A percentile compares a stretch with the other conserved stretches of the same genome.
These are phyloP conservation scores for Gortyna flavago DNA, from an alignment of 2,888 invertebrate species.

Conservation along the genomic window DNA sequence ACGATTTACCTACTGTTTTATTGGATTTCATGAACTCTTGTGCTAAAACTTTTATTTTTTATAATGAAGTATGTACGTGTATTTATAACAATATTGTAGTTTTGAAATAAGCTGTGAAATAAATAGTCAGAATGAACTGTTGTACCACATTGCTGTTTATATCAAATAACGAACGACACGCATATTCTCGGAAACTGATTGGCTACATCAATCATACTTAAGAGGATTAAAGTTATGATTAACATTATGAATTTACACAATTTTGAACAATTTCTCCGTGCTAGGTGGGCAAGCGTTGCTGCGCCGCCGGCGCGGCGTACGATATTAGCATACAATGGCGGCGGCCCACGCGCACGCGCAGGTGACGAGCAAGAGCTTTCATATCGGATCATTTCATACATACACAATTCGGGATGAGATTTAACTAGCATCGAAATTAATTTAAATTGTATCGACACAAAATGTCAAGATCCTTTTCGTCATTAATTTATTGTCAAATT, in stretches of 20 bases:
- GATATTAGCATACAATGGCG: slow-evolving; percentile 80
- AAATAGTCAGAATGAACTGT: slow-evolving; percentile 8
- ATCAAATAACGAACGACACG: slow-evolving; percentile 16
- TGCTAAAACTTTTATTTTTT: slow-evolving; percentile 4
- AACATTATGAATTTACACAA: slow-evolving; percentile 73
- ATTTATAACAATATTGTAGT: neutral
- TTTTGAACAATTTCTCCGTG: slow-evolving; percentile 79
- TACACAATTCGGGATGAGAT: slow-evolving; percentile 60
- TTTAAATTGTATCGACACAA: slow-evolving; percentile 44
- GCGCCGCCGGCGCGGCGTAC: slow-evolving; percentile 61
- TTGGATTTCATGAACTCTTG: neutral
- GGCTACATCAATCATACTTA: slow-evolving; percentile 66
- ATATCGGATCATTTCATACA: slow-evolving; percentile 65
- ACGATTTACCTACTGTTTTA: neutral
- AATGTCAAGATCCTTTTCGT: slow-evolving; percentile 7
- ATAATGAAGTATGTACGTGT: neutral
- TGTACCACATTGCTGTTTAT: slow-evolving; percentile 16
- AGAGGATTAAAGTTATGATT: slow-evolving; percentile 65
- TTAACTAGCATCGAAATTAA: slow-evolving; percentile 60
- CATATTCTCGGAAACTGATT: slow-evolving; percentile 62
- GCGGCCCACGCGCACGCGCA: slow-evolving; percentile 80
- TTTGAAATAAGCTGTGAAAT: slow-evolving; percentile 16
- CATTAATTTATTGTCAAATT: neutral
- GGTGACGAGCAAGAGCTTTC: slow-evolving; percentile 82
- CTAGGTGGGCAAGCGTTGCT: slow-evolving; percentile 68